Evolutionary conservation across 1,140 invertebrate species (phyloP), one percentile per base, ranked within the genome.

Genomic region (Drosophila santomea): DNA sequence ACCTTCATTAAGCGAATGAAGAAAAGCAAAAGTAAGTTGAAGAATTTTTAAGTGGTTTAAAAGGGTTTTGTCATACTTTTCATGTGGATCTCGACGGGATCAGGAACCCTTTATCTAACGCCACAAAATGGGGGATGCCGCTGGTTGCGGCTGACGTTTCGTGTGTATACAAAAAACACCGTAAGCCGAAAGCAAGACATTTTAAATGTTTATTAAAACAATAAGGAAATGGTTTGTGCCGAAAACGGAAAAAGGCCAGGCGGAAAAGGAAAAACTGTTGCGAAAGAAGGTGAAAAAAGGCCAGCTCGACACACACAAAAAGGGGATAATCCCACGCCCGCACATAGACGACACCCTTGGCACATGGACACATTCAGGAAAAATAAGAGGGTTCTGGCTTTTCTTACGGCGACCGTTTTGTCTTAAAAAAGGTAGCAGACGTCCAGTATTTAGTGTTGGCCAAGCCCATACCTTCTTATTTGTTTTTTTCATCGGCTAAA

Each of bases 1-100:
- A 85, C 85, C 85, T 90, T 90, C 85, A 90, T 90, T 90, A 90
- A 75, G 86, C 86, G 85, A 90, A 85, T 90, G 85, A 86, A 86
- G 83, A 86, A 86, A 74, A 79, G 78, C 78, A 78, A 71, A 85
- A 90, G 81, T 90, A 90, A 90, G 75, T 90, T 90, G 81, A 90
- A 90, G 86, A 90, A 90, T 90, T 90, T 90, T 90, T 90, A 90
- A 90, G 85, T 90, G 80, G 85, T 90, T 90, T 90, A 90, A 90
- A 90, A 90, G 85, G 85, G 86, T 90, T 90, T 85, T 90, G 81
- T 90, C 80, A 90, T 90, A 81, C 86, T 81, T 90, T 90, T 79
- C 81, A 81, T 86, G 75, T 89, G 80, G 66, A 78, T 78, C 50
- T 73, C 35, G 36, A 41, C 50, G 35, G 60, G 45, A 62, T 43